phyloP scores from a whole-genome alignment of 2,888 invertebrate species.

The Neoscelio sp. region DNA sequence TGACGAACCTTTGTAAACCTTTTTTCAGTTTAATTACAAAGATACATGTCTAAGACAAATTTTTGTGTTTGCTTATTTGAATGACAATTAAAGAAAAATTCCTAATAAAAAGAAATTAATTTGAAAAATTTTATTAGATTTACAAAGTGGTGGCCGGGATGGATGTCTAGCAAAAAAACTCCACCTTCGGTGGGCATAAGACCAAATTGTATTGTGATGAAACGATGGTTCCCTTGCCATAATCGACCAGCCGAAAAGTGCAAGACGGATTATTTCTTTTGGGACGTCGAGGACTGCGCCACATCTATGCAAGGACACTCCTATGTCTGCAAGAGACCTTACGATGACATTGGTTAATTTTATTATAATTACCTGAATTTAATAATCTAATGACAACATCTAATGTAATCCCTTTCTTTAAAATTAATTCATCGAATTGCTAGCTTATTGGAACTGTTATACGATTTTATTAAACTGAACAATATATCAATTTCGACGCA shows the following conservation, averaged over 20 bases:
- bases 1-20: no score
- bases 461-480: no score
- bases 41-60: no score
- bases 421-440: background rate
- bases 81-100: no score
- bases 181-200: conserved; percentile 73
- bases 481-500: no score
- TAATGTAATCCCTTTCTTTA: conserved; percentile 29
- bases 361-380: no score
- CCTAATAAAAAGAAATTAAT: no score
- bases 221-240: conserved; percentile 81
- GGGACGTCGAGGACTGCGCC: conserved; percentile 83
- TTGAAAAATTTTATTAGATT: conserved; percentile 75
- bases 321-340: conserved; percentile 84
- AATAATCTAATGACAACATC: background rate
- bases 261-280: conserved; percentile 83
- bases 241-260: conserved; percentile 78
- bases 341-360: conserved; percentile 82
- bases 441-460: no score
- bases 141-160: conserved; percentile 84
- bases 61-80: no score
- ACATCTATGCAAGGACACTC: conserved; percentile 80
- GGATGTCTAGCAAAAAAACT: conserved; percentile 73
- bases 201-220: conserved; percentile 82
- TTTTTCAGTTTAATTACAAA: no score